phyloP scores from a whole-genome alignment of 2,797 vertebrate species.

The Paramormyrops hopkinsi region DNA sequence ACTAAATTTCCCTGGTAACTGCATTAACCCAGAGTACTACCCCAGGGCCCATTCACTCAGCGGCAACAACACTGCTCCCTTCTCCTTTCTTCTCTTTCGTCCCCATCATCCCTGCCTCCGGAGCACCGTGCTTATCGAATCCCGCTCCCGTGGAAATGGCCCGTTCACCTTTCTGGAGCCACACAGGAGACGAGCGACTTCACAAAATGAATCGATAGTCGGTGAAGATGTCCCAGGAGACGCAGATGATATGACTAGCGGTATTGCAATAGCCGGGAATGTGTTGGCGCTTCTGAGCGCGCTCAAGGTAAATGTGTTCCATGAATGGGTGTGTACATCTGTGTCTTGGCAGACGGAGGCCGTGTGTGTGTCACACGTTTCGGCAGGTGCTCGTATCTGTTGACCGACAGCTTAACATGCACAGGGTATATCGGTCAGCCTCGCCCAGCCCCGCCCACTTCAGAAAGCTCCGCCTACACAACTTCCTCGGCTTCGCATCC shows the following conservation, averaged over 20 bases:
- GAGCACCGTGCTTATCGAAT: background rate
- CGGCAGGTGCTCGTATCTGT: background rate
- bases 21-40: background rate
- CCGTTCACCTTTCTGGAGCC: background rate
- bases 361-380: background rate
- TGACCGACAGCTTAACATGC: background rate
- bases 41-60: background rate
- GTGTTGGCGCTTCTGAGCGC: background rate
- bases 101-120: background rate
- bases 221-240: background rate
- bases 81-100: background rate
- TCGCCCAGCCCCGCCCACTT: background rate
- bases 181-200: background rate
- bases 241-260: background rate
- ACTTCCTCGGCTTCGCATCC: background rate
- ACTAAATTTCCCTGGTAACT: background rate
- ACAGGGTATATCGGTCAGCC: background rate
- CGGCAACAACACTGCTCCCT: background rate
- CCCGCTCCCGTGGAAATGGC: background rate
- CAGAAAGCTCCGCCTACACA: background rate
- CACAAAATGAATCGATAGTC: background rate
- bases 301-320: background rate
- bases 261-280: background rate
- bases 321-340: background rate
- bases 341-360: background rate